Evolutionary conservation across 1,140 invertebrate genomes (phyloP).

Genomic region (Glossosoma conforme): DNA sequence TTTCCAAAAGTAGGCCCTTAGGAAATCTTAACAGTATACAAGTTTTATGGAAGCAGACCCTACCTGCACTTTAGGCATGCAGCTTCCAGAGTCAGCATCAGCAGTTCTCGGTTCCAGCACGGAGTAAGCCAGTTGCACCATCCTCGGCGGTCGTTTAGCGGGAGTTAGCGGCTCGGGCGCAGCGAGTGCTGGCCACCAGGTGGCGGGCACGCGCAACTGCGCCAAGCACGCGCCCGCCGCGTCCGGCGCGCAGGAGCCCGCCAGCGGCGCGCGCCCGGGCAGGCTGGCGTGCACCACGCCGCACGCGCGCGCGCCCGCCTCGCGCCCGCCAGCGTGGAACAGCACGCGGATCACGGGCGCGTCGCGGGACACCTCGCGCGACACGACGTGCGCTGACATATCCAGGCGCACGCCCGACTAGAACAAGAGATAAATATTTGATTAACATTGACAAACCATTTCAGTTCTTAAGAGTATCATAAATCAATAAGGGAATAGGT

Average conservation of each 20-base stretch:
- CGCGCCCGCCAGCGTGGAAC: slow-evolving; percentile 83
- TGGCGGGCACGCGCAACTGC: slow-evolving; percentile 69
- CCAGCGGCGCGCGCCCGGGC: slow-evolving; percentile 55
- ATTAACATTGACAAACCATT: too few species aligned
- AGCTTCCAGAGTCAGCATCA: slow-evolving; percentile 63
- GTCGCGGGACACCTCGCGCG: slow-evolving; percentile 74
- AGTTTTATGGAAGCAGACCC: too few species aligned
- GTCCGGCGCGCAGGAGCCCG: slow-evolving; percentile 80
- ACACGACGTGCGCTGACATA: slow-evolving; percentile 86
- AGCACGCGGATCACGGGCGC: slow-evolving; percentile 81
- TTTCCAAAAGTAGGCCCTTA: too few species aligned
- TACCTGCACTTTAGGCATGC: slow-evolving; percentile 64
- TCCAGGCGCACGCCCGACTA: slow-evolving; percentile 74
- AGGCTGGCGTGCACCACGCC: slow-evolving; percentile 41
- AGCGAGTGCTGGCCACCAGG: slow-evolving; percentile 74
- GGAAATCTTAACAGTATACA: too few species aligned
- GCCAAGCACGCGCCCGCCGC: slow-evolving; percentile 85
- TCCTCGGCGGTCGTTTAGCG: slow-evolving; percentile 60
- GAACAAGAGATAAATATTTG: too few species aligned
- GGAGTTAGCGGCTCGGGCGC: slow-evolving; percentile 53
- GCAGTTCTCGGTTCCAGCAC: slow-evolving; percentile 70
- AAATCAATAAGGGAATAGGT: too few species aligned
- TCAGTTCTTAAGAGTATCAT: too few species aligned
- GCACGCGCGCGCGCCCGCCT: slow-evolving; percentile 54
- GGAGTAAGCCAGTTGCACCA: slow-evolving; percentile 76